These are phyloP conservation scores for Forpus xanthops DNA, from an alignment of 2,797 vertebrate species.

Conservation along the genomic window DNA sequence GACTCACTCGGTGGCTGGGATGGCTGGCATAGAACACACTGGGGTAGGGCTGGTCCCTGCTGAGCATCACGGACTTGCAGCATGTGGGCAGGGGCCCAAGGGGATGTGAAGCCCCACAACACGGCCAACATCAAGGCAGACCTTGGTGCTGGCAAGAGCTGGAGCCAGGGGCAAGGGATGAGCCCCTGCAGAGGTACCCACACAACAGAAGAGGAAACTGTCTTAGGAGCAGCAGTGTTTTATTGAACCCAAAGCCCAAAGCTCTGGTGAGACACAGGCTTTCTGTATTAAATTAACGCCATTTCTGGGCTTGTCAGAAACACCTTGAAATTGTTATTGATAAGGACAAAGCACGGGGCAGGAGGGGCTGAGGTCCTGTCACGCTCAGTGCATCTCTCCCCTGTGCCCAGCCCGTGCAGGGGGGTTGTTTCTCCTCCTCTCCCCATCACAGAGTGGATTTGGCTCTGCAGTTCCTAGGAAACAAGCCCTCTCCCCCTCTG, in stretches of 20 bases:
- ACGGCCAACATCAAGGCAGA: neutral
- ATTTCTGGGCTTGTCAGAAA: neutral
- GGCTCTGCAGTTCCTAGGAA: conserved; percentile 12
- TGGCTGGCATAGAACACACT: neutral
- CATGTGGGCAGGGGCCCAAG: neutral
- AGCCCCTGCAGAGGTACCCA: neutral
- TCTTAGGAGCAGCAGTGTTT: neutral
- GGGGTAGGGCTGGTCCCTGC: neutral
- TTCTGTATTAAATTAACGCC: neutral
- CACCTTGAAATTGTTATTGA: neutral
- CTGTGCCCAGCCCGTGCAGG: fast-evolving
- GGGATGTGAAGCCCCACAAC: neutral
- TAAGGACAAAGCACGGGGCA: neutral
- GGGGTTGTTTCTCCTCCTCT: neutral
- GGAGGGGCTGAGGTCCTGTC: neutral
- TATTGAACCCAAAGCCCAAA: neutral
- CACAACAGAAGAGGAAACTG: neutral
- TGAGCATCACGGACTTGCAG: neutral
- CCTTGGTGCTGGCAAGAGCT: neutral
- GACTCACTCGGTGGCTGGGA: neutral
- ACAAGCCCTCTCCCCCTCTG: neutral
- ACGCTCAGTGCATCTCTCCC: neutral
- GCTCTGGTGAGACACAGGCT: neutral
- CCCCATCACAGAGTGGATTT: neutral
- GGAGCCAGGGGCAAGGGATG: neutral